Base-by-base conservation (phyloP, 2,113 vertebrate species). In the Notechis scutatus region DNA sequence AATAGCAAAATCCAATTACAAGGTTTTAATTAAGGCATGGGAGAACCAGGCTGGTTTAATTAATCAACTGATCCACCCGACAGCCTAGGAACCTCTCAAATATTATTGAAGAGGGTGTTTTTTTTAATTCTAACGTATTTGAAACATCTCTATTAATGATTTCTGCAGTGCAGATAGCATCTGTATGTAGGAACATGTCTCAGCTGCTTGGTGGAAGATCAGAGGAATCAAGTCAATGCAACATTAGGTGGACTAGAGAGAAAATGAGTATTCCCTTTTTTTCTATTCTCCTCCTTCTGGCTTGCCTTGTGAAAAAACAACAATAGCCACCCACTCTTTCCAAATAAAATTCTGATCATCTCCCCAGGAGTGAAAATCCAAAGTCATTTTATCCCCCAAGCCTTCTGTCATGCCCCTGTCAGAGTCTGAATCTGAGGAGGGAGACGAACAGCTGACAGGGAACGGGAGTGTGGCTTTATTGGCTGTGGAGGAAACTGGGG, bases 21-120 rank as follows among this genome's bases (percentile, higher is more conserved):
- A 93, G n/a, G 20, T 92, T 64, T 86, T 95, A 95, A 96, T 96
- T 96, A 94, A 92, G 94, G 93, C 50, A 91, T 47, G 50, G 42
- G 18, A 92, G 0, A 18, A 56, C 52, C 57, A 94, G 90, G 6
- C 54, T 94, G 42, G 90, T 20, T 50, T 87, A 92, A 91, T 96
- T 94, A 93, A 94, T 94, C 91, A 94, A 94, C 93, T 29, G 86
- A 93, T 95, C 93, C 89, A 56, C 94, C 95, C 88, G 12, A 34
- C 42, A 39, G 92, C 59, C 81, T 89, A 90, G 57, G 89, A 69
- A 89, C 64, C 0, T 0, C 88, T 94, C 26, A 93, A 92, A 90
- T 94, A 86, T 86, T 56, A 74, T 57, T 88, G 91, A 42, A 47
- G 91, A 1, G 26, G 5, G 54, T 15, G 91, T 93, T 5, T 7